Evolutionary conservation across 2,113 vertebrate genomes (phyloP).

Genomic region (Corythaeola cristata): DNA sequence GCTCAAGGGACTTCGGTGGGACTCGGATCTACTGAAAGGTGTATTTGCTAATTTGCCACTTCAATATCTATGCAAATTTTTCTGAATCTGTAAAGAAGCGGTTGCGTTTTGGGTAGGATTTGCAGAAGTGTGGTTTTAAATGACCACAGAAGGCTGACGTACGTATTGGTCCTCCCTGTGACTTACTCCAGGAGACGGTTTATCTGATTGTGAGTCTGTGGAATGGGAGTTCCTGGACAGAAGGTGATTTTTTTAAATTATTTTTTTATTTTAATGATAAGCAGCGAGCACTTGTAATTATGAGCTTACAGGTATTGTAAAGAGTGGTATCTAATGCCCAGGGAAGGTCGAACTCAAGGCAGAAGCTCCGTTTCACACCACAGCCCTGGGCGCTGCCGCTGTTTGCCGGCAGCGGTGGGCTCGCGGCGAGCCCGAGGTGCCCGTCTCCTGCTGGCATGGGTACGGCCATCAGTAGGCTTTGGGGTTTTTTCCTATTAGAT

Average conservation of each 20-base stretch:
- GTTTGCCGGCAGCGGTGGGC: conserved; percentile 65
- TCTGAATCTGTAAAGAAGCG: too few species aligned
- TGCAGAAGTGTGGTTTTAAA: fast-evolving
- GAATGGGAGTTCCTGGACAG: background rate
- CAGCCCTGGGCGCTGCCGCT: conserved; percentile 14
- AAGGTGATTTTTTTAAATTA: too few species aligned
- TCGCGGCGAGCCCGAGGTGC: conserved; percentile 45
- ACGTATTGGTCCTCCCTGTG: fast-evolving
- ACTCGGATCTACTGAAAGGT: fast-evolving
- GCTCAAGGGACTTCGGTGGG: background rate
- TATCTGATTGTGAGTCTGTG: background rate
- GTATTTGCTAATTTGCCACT: fast-evolving
- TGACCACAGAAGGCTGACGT: background rate
- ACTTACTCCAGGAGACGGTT: background rate
- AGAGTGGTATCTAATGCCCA: conserved; percentile 2
- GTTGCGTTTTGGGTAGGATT: fast-evolving
- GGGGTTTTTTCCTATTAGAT: background rate
- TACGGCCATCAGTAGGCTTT: conserved; percentile 12
- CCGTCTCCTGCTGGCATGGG: conserved; percentile 53
- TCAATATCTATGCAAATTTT: fast-evolving
- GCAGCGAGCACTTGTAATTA: background rate
- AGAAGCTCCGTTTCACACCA: conserved; percentile 27
- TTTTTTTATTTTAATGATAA: background rate
- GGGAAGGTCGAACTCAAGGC: conserved; percentile 36
- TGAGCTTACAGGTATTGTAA: background rate